Evolutionary conservation across 2,113 vertebrate genomes (phyloP).

Genomic region (Xiphias gladius): DNA sequence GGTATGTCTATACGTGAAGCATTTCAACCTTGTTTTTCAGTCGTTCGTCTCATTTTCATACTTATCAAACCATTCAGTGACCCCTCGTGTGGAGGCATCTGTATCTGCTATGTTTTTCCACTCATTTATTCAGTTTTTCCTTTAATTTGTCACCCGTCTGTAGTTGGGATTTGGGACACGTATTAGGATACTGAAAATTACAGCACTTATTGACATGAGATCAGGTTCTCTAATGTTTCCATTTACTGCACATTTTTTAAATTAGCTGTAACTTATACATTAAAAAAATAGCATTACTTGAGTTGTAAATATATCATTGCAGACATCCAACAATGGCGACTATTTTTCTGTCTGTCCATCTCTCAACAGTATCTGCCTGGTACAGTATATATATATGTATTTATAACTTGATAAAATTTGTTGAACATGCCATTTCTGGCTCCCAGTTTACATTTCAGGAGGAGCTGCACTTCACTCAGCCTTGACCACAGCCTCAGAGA

Average conservation of each 20-base stretch:
- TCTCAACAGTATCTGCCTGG: not conserved
- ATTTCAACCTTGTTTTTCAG: no score
- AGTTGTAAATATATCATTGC: slow-evolving; percentile 4
- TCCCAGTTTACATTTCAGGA: slow-evolving; percentile 44
- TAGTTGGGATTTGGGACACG: not conserved
- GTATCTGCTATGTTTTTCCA: no score
- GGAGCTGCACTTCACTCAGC: slow-evolving; percentile 59
- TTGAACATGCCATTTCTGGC: slow-evolving; percentile 22
- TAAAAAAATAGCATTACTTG: not conserved
- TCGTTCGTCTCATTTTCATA: no score
- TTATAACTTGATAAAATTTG: not conserved
- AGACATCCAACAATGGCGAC: not conserved
- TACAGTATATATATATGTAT: not conserved
- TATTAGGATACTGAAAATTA: no score
- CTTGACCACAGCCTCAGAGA: slow-evolving; percentile 59
- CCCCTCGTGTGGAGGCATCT: no score
- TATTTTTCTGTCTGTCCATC: not conserved
- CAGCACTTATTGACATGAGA: not conserved
- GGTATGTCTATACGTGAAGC: no score
- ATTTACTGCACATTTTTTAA: not conserved
- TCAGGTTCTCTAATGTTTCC: slow-evolving; percentile 3
- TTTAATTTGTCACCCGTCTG: no score
- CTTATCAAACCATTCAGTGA: no score
- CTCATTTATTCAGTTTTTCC: no score
- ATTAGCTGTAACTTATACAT: not conserved